Conservation (phyloP, 1,140 invertebrate genomes). For the Lineus longissimus region DNA sequence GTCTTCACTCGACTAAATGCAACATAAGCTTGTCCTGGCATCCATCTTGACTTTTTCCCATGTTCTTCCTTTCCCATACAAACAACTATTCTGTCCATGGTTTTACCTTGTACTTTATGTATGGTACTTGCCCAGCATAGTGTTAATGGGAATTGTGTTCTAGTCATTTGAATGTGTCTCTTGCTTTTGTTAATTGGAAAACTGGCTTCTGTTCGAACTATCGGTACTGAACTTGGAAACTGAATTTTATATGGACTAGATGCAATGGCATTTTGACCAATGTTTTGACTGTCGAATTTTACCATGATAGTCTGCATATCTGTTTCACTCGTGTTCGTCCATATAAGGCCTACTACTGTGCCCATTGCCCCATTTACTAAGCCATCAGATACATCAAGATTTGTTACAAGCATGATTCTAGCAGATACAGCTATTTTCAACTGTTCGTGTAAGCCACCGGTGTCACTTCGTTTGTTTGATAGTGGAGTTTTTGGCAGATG, state of each 20-base stretch:
- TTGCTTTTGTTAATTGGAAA: no score
- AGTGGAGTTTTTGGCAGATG: no score
- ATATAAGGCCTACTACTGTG: not conserved
- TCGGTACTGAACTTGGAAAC: not conserved
- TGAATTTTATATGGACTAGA: not conserved
- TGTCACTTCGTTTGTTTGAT: no score
- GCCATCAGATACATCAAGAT: no score
- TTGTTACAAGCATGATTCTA: no score
- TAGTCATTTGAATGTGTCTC: not conserved
- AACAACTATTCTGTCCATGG: not conserved
- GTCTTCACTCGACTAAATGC: not conserved
- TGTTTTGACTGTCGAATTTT: not conserved
- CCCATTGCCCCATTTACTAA: no score
- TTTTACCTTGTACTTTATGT: not conserved
- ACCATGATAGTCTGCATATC: not conserved
- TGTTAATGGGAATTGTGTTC: slow-evolving; percentile 4
- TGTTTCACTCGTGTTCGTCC: not conserved
- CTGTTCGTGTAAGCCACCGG: no score
- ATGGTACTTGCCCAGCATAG: not conserved
- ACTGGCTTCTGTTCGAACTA: not conserved
- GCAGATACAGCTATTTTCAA: no score
- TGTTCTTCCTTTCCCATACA: not conserved
- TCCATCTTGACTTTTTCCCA: no score
- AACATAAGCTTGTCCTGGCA: not conserved
- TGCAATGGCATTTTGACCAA: not conserved